phyloP scores from a whole-genome alignment of 2,888 invertebrate genomes.

The Criorhina ranunculi region DNA sequence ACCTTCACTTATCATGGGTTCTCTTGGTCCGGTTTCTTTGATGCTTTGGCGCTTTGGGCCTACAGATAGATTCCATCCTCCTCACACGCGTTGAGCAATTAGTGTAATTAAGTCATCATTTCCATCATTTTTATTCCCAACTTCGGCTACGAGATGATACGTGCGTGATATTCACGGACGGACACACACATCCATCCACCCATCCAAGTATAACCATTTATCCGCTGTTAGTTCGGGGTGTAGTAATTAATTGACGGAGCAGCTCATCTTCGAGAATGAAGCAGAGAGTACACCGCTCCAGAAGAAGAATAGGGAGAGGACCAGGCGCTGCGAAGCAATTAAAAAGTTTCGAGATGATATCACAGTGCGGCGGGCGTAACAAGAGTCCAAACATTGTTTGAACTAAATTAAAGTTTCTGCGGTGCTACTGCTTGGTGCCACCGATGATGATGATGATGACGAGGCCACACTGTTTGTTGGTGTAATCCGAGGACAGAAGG shows the following conservation, averaged over 20 bases:
- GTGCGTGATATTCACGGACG: slow-evolving; percentile 53
- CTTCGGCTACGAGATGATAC: slow-evolving; percentile 51
- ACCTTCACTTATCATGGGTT: slow-evolving; percentile 72
- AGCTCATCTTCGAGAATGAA: slow-evolving; percentile 49
- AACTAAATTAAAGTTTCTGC: slow-evolving; percentile 74
- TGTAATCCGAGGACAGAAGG: slow-evolving; percentile 35
- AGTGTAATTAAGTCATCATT: slow-evolving; percentile 77
- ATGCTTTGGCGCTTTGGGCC: slow-evolving; percentile 34
- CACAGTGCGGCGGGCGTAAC: slow-evolving; percentile 68
- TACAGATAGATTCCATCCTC: slow-evolving; percentile 26
- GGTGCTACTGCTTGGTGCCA: slow-evolving; percentile 53
- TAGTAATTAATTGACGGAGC: slow-evolving; percentile 70
- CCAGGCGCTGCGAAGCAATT: slow-evolving; percentile 57
- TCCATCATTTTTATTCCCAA: slow-evolving; percentile 72
- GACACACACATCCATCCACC: not conserved
- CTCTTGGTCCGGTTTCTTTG: slow-evolving; percentile 41
- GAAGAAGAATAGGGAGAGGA: too few relatives aligned
- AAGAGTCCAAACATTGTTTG: slow-evolving; percentile 75
- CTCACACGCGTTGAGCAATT: slow-evolving; percentile 74
- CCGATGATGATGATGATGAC: slow-evolving; percentile 32
- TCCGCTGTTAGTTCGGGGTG: slow-evolving; percentile 68
- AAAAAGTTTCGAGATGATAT: slow-evolving; percentile 75
- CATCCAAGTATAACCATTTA: slow-evolving; percentile 53
- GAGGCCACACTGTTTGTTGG: slow-evolving; percentile 17
- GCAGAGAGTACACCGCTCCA: too few relatives aligned